These are phyloP conservation scores for Spheniscus mendiculus DNA, from an alignment of 2,113 vertebrate genomes.

Conservation along the genomic window DNA sequence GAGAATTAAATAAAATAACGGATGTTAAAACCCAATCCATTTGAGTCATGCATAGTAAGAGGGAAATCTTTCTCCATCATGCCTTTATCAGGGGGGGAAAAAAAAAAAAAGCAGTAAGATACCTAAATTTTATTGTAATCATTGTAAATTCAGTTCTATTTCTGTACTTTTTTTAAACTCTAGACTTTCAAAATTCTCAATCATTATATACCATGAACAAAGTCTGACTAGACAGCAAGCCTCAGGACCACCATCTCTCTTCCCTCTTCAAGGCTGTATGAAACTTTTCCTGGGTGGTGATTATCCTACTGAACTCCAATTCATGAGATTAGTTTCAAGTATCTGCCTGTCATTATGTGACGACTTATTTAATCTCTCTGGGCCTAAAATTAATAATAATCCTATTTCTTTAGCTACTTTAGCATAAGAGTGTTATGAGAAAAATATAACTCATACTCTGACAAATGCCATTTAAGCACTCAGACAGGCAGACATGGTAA, in stretches of 20 bases:
- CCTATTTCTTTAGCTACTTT: neutral
- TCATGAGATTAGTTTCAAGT: neutral
- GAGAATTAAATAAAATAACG: neutral
- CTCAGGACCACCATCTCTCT: neutral
- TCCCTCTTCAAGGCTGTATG: neutral
- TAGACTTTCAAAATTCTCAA: neutral
- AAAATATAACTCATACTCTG: neutral
- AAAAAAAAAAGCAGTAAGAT: neutral
- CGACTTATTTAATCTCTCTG: neutral
- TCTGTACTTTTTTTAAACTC: neutral
- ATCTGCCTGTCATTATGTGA: neutral
- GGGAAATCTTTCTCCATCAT: neutral
- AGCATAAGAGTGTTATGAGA: neutral
- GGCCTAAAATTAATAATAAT: neutral
- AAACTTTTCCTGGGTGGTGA: neutral
- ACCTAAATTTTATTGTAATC: neutral
- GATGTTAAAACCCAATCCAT: neutral
- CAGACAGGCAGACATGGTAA: neutral
- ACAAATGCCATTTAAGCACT: neutral
- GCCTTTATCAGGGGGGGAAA: neutral
- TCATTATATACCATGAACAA: neutral
- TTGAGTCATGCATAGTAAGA: neutral
- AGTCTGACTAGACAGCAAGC: neutral
- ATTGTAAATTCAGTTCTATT: neutral
- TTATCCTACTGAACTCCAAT: neutral